Conservation (phyloP, 2,113 vertebrate genomes). For the Vombatus ursinus region DNA sequence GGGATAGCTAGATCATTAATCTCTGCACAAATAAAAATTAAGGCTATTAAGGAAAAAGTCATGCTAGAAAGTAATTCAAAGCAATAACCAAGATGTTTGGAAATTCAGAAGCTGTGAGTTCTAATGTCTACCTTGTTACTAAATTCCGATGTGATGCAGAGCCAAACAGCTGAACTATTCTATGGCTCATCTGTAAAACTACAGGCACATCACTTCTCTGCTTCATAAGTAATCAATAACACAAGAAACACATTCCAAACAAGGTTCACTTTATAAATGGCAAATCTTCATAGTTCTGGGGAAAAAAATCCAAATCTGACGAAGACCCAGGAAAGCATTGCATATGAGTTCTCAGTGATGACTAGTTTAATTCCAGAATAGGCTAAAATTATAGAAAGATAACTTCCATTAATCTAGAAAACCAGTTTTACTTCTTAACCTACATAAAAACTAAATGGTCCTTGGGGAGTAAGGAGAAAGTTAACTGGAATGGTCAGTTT, state of each 20-base stretch:
- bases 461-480: slow-evolving; percentile 56
- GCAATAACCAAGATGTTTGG: not conserved
- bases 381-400: slow-evolving; percentile 57
- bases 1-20: not conserved
- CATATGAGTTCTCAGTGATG: slow-evolving; percentile 2
- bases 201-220: slow-evolving; percentile 28
- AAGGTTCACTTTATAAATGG: slow-evolving; percentile 30
- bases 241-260: slow-evolving; percentile 24
- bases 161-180: slow-evolving; percentile 18
- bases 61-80: not conserved
- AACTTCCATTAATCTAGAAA: slow-evolving; percentile 57
- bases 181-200: slow-evolving; percentile 31
- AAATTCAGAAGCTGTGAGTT: slow-evolving; percentile 38
- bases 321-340: slow-evolving; percentile 37
- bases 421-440: slow-evolving; percentile 46
- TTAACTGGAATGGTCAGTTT: slow-evolving; percentile 45
- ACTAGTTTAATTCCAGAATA: slow-evolving; percentile 42
- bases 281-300: slow-evolving; percentile 42
- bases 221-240: slow-evolving; percentile 54
- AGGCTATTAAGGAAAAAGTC: slow-evolving; percentile 19
- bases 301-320: slow-evolving; percentile 34
- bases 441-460: slow-evolving; percentile 62
- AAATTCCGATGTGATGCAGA: not conserved
- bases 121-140: not conserved
- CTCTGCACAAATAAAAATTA: not conserved